A percentile compares a stretch with the other conserved stretches of the same genome.
Conservation (phyloP, 2,888 invertebrate species). For the Epinotia ramella region DNA sequence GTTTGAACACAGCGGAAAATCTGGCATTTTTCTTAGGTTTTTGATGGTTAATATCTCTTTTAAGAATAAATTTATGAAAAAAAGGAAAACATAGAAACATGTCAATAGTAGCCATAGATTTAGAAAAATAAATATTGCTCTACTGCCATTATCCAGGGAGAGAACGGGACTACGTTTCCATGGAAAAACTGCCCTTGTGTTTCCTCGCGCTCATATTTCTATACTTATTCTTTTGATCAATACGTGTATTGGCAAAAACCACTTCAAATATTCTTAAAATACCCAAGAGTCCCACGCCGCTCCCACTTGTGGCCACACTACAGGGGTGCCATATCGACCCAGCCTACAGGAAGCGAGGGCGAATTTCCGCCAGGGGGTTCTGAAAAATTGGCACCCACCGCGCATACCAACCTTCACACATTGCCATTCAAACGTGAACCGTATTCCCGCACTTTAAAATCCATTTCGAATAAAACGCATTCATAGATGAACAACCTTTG, state of each 20-base stretch:
- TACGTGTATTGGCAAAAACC: neutral
- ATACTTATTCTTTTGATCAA: neutral
- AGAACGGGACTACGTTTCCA: too few relatives aligned
- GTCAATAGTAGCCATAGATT: too few relatives aligned
- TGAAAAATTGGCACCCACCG: slow-evolving; percentile 83
- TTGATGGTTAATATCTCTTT: too few relatives aligned
- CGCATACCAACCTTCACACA: slow-evolving; percentile 62
- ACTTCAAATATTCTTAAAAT: slow-evolving; percentile 10
- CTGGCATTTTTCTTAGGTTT: too few relatives aligned
- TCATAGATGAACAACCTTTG: slow-evolving; percentile 28
- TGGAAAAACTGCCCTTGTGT: too few relatives aligned
- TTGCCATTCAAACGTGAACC: slow-evolving; percentile 58
- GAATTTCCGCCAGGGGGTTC: slow-evolving; percentile 78
- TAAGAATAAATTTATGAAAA: too few relatives aligned
- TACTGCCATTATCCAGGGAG: too few relatives aligned
- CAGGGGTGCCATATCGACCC: slow-evolving; percentile 77
- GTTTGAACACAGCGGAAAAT: too few relatives aligned
- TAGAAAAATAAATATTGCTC: too few relatives aligned
- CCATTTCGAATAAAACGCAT: neutral
- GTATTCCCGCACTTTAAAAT: slow-evolving; percentile 48
- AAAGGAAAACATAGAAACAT: too few relatives aligned
- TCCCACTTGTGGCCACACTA: slow-evolving; percentile 63
- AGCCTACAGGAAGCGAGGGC: slow-evolving; percentile 79
- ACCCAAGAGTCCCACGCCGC: slow-evolving; percentile 1
- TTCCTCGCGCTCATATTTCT: too few relatives aligned